Evolutionary conservation across 2,113 vertebrate species (phyloP).

Genomic region (Rhabdomys dilectus): DNA sequence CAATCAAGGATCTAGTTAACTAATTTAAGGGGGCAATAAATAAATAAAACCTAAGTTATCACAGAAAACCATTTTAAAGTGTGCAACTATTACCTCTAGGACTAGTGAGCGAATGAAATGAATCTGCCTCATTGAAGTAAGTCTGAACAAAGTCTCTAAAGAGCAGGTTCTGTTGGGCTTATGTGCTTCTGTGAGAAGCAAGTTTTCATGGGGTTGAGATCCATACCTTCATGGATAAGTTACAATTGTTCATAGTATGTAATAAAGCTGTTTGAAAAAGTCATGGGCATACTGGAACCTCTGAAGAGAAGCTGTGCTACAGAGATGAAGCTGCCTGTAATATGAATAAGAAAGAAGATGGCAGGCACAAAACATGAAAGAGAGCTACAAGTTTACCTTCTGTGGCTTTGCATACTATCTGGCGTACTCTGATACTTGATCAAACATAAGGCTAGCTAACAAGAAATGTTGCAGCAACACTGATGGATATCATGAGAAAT

Average conservation of each 20-base stretch:
- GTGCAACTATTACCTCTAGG: not conserved
- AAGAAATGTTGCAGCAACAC: not conserved
- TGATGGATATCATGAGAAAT: not conserved
- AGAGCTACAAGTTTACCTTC: not conserved
- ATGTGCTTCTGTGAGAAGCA: not conserved
- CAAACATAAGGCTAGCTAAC: not conserved
- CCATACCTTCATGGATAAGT: not conserved
- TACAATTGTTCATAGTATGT: not conserved
- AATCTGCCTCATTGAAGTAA: not conserved
- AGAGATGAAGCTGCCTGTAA: not conserved
- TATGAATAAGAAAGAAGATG: not conserved
- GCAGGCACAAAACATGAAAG: not conserved
- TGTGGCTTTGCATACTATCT: no score
- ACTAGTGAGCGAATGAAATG: not conserved
- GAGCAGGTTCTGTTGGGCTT: not conserved
- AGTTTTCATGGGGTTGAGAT: not conserved
- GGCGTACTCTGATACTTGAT: no score
- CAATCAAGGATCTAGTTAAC: not conserved
- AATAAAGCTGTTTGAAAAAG: rapidly evolving
- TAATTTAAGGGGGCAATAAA: not conserved
- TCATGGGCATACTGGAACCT: no score
- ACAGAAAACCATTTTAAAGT: not conserved
- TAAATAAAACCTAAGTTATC: not conserved
- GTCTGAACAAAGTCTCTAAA: not conserved
- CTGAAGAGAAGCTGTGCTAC: not conserved